Percentiles rank a stretch among this genome's conserved stretches.
These are phyloP conservation scores for Periophthalmus modestus DNA, from an alignment of 2,113 vertebrate species.

Conservation along the genomic window DNA sequence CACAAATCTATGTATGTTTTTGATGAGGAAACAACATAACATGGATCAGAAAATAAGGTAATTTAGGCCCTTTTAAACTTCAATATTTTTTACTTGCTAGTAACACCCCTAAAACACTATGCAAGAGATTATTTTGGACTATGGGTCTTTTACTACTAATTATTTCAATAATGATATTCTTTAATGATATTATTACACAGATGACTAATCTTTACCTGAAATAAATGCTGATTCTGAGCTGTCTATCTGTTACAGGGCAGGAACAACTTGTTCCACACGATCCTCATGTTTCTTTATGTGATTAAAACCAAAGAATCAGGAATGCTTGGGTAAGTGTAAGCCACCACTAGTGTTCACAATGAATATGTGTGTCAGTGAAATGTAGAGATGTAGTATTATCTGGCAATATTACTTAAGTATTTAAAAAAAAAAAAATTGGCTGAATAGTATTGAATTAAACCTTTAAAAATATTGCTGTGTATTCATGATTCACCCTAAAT, in stretches of 20 bases:
- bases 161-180: not conserved
- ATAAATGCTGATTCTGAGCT: not conserved
- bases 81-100: not conserved
- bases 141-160: not conserved
- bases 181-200: not conserved
- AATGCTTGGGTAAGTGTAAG: slow-evolving; percentile 90
- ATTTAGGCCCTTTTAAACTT: not conserved
- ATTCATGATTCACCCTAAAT: no score
- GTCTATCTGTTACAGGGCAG: slow-evolving; percentile 81
- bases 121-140: not conserved
- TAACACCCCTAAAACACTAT: not conserved
- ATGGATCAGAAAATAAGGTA: no score
- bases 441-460: no score
- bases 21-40: no score
- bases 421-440: no score
- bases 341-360: not conserved
- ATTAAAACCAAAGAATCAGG: slow-evolving; percentile 96
- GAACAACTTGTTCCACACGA: slow-evolving; percentile 96
- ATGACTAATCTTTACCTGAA: not conserved
- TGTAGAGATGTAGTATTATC: not conserved
- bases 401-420: no score
- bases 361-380: not conserved
- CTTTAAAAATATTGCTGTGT: no score
- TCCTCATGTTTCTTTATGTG: slow-evolving; percentile 96
- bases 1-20: no score